Conservation (phyloP, 2,888 invertebrate species). For the Antheraea yamamai region DNA sequence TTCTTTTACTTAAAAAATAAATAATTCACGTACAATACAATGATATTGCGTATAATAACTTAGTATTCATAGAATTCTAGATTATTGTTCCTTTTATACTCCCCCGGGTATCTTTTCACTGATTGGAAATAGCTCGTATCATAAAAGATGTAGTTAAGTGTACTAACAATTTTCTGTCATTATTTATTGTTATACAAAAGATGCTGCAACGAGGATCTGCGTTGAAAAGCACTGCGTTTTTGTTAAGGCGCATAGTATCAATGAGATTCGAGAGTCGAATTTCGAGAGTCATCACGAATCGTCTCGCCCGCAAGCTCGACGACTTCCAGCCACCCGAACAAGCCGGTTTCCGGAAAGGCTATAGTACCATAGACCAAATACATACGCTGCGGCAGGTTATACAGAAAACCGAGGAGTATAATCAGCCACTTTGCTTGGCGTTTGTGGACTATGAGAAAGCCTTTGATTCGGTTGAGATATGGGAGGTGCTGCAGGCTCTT, state of each 20-base stretch:
- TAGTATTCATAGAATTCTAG: conserved; percentile 8
- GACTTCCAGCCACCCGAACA: no score
- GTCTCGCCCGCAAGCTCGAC: no score
- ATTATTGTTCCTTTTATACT: conserved; percentile 11
- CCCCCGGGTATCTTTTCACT: conserved; percentile 19
- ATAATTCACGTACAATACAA: background rate
- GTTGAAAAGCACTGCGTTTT: conserved; percentile 23
- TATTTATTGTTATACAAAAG: conserved; percentile 27
- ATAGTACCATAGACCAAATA: no score
- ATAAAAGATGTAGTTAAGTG: conserved; percentile 18
- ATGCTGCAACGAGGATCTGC: conserved; percentile 18
- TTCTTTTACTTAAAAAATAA: background rate
- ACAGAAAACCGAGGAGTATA: no score
- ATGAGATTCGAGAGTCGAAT: no score
- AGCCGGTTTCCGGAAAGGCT: no score
- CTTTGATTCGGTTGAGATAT: no score
- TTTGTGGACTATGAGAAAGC: no score
- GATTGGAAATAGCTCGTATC: conserved; percentile 21
- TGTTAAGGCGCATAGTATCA: conserved; percentile 22
- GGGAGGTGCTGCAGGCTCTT: no score
- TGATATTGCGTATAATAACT: conserved; percentile 21
- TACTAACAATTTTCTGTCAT: conserved; percentile 30
- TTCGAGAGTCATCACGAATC: no score
- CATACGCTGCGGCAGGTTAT: no score
- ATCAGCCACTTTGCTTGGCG: no score